Base-by-base conservation (phyloP, 2,113 vertebrate genomes). In the Ceyx melanurus region DNA sequence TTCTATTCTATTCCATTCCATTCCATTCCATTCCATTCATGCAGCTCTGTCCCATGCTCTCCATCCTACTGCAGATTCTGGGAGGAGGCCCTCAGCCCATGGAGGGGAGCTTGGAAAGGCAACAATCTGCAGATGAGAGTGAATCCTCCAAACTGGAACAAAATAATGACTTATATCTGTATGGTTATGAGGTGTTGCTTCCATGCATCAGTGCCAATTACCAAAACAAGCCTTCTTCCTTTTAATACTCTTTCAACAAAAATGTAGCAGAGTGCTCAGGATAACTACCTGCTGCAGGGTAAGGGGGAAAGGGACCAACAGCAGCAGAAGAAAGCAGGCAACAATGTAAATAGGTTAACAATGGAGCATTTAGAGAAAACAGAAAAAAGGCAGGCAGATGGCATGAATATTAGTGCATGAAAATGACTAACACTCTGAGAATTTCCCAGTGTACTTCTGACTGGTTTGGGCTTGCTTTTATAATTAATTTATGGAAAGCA, bases 401-500 rank as follows among this genome's bases (percentile, higher is more conserved):
- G 95, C 92, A 92, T 79, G 95, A 96, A 97, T 95, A 97, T 95
- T 94, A 92, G 89, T 82, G 94, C 96, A 93, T 96, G 96, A 91
- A 97, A 97, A 97, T 93, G 78, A 96, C 96, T 95, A 90, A 91
- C 92, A 94, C 90, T 93, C 93, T 90, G 96, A 97, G 96, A 97
- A 96, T 96, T 95, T 96, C 96, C 97, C 96, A 93, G 88, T 65
- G 93, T 95, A 82, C 88, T 86, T 85, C 62, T 75, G 85, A 72
- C 96, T 92, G 96, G 94, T 93, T 96, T 72, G 37, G 51, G 93
- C 93, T 95, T 88, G 95, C 95, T 94, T 97, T 94, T 95, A 86
- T 65, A 65, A 97, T 96, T 95, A 96, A 97, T 97, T 96, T 97
- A 97, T 95, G 97, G 95, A 97, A 97, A 97, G 96, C 68, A 33